Conservation (phyloP, 2,797 vertebrate species). For the Amblyraja radiata region DNA sequence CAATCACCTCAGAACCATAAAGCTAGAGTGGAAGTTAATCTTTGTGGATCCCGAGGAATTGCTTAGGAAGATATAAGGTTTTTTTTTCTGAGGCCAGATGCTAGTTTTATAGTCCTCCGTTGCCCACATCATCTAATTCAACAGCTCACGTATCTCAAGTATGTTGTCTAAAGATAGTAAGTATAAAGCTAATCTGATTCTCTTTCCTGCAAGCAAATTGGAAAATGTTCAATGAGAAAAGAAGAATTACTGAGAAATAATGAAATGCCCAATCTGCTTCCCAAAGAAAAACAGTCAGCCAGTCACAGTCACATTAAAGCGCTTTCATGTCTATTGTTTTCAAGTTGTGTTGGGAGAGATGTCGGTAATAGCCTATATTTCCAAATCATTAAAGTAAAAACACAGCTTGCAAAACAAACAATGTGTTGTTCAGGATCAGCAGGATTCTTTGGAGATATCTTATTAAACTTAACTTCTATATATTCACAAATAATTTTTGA, state of each 20-base stretch:
- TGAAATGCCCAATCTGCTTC: not conserved
- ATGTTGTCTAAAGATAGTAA: not conserved
- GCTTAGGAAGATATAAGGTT: not conserved
- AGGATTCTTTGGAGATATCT: no score
- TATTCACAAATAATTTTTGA: no score
- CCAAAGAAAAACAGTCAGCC: not conserved
- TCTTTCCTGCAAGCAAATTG: constrained; percentile 3
- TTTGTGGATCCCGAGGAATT: no score
- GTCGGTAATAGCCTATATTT: not conserved
- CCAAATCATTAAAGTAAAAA: not conserved
- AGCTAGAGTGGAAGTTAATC: no score
- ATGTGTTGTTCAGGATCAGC: no score
- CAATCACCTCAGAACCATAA: no score
- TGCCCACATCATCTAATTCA: not conserved
- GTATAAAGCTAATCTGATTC: not conserved
- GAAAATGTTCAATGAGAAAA: not conserved
- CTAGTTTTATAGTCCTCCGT: not conserved
- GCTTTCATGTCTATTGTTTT: not conserved
- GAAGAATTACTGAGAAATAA: not conserved
- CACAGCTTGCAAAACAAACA: no score
- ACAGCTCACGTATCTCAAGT: not conserved
- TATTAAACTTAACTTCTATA: no score
- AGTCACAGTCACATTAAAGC: not conserved
- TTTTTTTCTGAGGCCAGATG: not conserved
- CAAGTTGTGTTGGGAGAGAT: not conserved